Percentiles rank a stretch among this genome's conserved stretches.
Conservation (phyloP, 2,888 invertebrate species). For the Harpagoxenus sublaevis region DNA sequence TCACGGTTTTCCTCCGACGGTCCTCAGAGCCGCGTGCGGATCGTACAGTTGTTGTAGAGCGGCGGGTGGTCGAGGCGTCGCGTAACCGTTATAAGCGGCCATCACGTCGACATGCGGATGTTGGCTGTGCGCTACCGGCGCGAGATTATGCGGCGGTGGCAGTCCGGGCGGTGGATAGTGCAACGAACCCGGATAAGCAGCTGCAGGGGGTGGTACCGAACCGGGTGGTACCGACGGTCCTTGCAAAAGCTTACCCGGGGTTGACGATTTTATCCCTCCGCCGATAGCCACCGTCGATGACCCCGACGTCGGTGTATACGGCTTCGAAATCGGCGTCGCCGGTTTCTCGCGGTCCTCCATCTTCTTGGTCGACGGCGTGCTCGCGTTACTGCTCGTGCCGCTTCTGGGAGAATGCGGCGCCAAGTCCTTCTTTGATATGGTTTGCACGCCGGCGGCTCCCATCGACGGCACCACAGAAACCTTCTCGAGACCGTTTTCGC, state of each 20-base stretch:
- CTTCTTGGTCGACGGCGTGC: slow-evolving; percentile 95
- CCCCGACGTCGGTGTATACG: slow-evolving; percentile 93
- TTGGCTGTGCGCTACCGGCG: slow-evolving; percentile 87
- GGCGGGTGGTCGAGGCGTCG: slow-evolving; percentile 88
- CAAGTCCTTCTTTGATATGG: slow-evolving; percentile 77
- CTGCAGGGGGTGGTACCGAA: slow-evolving; percentile 69
- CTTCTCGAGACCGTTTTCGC: slow-evolving; percentile 95
- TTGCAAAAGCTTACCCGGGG: slow-evolving; percentile 83
- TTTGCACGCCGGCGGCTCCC: slow-evolving; percentile 83
- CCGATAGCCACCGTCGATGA: slow-evolving; percentile 84
- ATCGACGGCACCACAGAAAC: slow-evolving; percentile 72
- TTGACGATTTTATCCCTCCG: slow-evolving; percentile 77
- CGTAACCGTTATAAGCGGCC: slow-evolving; percentile 88
- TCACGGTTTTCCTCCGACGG: slow-evolving; percentile 94
- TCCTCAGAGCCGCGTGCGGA: slow-evolving; percentile 90
- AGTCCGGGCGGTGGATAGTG: slow-evolving; percentile 85
- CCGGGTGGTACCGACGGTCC: slow-evolving; percentile 80
- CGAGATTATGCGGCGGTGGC: slow-evolving; percentile 88
- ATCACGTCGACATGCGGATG: slow-evolving; percentile 90
- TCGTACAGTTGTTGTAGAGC: slow-evolving; percentile 89
- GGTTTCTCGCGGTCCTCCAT: slow-evolving; percentile 93
- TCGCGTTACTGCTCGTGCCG: slow-evolving; percentile 95
- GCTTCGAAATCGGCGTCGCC: slow-evolving; percentile 95
- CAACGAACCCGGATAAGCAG: slow-evolving; percentile 19
- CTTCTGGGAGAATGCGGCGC: slow-evolving; percentile 88